Evolutionary conservation across 1,140 invertebrate species (phyloP).

Genomic region (Sycobia sp.): DNA sequence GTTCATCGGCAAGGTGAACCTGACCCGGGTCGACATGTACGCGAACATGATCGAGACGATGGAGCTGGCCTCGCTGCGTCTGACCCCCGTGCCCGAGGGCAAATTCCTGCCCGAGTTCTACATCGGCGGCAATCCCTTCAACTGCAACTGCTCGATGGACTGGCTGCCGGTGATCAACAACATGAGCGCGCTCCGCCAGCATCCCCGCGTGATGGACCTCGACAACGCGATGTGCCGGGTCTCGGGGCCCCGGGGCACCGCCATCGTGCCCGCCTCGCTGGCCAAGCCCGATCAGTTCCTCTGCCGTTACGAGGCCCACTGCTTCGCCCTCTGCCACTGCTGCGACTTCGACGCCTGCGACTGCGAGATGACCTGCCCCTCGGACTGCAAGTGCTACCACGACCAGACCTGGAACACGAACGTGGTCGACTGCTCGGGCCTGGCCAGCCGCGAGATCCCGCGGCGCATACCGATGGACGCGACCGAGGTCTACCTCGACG

Average conservation of each 20-base stretch:
- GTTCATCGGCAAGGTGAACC: constrained; percentile 81
- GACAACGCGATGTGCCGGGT: constrained; percentile 84
- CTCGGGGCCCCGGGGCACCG: constrained; percentile 74
- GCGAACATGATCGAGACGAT: constrained; percentile 83
- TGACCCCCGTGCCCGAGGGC: constrained; percentile 72
- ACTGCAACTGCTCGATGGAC: constrained; percentile 91
- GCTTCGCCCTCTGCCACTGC: constrained; percentile 90
- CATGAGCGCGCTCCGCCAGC: constrained; percentile 77
- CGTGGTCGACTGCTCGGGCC: constrained; percentile 86
- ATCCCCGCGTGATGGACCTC: constrained; percentile 85
- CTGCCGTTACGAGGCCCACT: constrained; percentile 89
- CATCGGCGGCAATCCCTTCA: constrained; percentile 86
- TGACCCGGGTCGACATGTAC: constrained; percentile 86
- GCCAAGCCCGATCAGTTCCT: constrained; percentile 81
- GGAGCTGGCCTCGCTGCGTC: constrained; percentile 77
- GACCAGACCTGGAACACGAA: constrained; percentile 92
- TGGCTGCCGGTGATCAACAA: constrained; percentile 88
- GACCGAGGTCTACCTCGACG: constrained; percentile 89
- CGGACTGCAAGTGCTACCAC: constrained; percentile 89
- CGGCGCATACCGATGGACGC: constrained; percentile 90
- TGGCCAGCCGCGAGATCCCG: constrained; percentile 77
- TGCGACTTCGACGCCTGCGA: constrained; percentile 95
- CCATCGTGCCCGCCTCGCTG: constrained; percentile 70
- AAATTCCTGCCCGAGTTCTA: constrained; percentile 83
- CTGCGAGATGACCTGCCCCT: constrained; percentile 92